Conservation (phyloP, 2,888 invertebrate genomes). For the Venusia cambrica region DNA sequence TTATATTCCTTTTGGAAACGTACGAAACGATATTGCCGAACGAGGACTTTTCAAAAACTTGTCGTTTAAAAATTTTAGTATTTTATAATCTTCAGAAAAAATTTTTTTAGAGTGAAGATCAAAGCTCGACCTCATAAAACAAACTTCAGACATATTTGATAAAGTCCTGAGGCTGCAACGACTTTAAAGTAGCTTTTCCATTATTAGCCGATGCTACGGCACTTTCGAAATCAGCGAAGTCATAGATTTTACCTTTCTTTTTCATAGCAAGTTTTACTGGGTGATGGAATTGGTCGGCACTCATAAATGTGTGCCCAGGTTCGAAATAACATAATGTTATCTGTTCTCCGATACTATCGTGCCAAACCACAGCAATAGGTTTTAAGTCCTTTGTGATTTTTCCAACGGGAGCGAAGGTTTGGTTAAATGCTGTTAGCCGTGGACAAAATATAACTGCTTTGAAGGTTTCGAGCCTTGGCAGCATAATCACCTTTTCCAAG, state of each 20-base stretch:
- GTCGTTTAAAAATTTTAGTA: too few species aligned
- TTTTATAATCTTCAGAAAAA: too few species aligned
- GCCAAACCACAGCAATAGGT: slow-evolving; percentile 10
- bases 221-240: slow-evolving; percentile 4
- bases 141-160: too few species aligned
- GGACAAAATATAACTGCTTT: slow-evolving; percentile 26
- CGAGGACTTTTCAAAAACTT: too few species aligned
- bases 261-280: slow-evolving; percentile 26
- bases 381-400: slow-evolving; percentile 9
- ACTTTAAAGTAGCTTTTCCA: slow-evolving; percentile 29
- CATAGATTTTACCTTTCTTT: slow-evolving; percentile 17
- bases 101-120: too few species aligned
- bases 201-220: slow-evolving; percentile 22
- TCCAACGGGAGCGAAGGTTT: slow-evolving; percentile 13
- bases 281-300: slow-evolving; percentile 28
- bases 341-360: slow-evolving; percentile 12
- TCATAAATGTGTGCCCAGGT: slow-evolving; percentile 35
- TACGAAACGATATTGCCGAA: too few species aligned
- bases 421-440: slow-evolving; percentile 12
- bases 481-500: too few species aligned
- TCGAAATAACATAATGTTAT: slow-evolving; percentile 29
- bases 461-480: too few species aligned
- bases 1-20: too few species aligned
- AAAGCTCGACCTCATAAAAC: too few species aligned
- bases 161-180: too few species aligned